These are phyloP conservation scores for Anoplophora glabripennis DNA, from an alignment of 1,140 invertebrate species.

Conservation along the genomic window DNA sequence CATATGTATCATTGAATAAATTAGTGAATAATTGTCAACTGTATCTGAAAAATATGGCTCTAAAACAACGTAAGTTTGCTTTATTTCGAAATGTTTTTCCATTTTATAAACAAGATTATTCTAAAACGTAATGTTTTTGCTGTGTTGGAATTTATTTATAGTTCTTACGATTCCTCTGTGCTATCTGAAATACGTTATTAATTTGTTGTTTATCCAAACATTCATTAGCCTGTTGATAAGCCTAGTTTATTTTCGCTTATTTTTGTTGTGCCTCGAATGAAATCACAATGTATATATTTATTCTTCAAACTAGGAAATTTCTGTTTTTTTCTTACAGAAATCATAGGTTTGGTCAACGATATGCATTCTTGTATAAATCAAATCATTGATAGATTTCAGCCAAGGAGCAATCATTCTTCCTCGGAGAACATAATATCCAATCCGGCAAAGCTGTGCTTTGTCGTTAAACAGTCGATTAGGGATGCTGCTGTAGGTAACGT, in stretches of 20 bases:
- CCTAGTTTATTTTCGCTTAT: too few species aligned
- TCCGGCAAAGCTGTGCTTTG: conserved; percentile 59
- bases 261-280: too few species aligned
- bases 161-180: too few species aligned
- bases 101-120: too few species aligned
- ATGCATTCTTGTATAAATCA: conserved; percentile 59
- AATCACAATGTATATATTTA: too few species aligned
- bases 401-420: conserved; percentile 24
- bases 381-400: conserved; percentile 56
- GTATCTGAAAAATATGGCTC: conserved; percentile 60
- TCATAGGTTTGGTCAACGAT: conserved; percentile 59
- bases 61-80: conserved; percentile 60
- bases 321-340: conserved; percentile 51
- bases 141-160: too few species aligned
- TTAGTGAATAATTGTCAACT: conserved; percentile 57
- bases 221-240: too few species aligned
- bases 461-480: conserved; percentile 59
- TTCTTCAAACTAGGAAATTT: too few species aligned
- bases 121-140: too few species aligned
- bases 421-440: conserved; percentile 45
- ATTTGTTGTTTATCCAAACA: too few species aligned
- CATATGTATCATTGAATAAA: conserved; percentile 54
- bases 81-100: too few species aligned
- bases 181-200: too few species aligned
- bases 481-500: conserved; percentile 57